Base-by-base conservation (phyloP, 2,797 vertebrate species). In the Sebastes vulpes region DNA sequence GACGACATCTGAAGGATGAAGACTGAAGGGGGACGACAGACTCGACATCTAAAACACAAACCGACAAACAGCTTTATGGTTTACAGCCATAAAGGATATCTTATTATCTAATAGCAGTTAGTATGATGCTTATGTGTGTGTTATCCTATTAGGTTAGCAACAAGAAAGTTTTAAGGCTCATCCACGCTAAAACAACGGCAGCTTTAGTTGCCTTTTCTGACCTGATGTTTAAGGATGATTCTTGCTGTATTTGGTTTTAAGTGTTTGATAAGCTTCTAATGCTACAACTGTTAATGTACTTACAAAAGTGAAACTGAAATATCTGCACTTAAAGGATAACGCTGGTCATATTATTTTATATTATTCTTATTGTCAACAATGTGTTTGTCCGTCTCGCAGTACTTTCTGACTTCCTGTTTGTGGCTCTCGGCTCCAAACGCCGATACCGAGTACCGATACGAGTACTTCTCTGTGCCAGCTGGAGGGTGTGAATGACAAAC, bases 1-100 rank as follows among this genome's bases (percentile, higher is more conserved):
- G 82, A 91, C 81, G 28, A 91, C 90, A 85, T 81, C 85, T 75
- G 81, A 70, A 86, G 61, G 79, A 84, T 52, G 77, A 69, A 65
- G 74, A 84, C 75, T 56, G 68, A n/a, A 73, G 61, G 52, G 46
- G 64, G 35, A 79, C 50, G 25, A 88, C 80, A 76, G 50, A 84
- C 75, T 73, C 65, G 5, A 89, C 90, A 86, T 75, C 80, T 21
- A 73, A 16, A 77, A 89, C 82, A 87, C 79, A 91, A 81, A 91
- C 60, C 10, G 12, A 80, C 87, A 75, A 73, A 79, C 65, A 77
- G 72, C 77, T 74, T 87, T 26, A 72, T 46, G 64, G 56, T 68
- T 52, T 31, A 12, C 26, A 18, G 50, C 65, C 84, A 73, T 61
- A 56, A 73, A 66, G 29, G 29, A 8, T 0, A 6, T 35, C 58